These are phyloP conservation scores for Hartigia nigra DNA, from an alignment of 2,888 invertebrate genomes.

Conservation along the genomic window DNA sequence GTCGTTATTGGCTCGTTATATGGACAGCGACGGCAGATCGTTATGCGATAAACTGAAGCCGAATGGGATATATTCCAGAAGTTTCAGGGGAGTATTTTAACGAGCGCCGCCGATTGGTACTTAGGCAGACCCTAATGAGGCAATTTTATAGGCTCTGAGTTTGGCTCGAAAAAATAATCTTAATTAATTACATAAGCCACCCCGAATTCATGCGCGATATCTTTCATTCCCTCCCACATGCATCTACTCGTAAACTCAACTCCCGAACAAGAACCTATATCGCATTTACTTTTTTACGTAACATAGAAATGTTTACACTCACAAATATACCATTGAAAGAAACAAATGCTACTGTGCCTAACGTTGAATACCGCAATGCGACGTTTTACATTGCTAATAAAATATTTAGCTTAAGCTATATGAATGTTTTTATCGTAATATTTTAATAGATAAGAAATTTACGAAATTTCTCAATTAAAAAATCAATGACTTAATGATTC, in stretches of 20 bases:
- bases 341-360: not conserved
- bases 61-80: conserved; percentile 28
- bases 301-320: not conserved
- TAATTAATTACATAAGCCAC: conserved; percentile 44
- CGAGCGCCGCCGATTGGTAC: conserved; percentile 44
- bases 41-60: conserved; percentile 17
- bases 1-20: conserved; percentile 19
- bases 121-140: conserved; percentile 51
- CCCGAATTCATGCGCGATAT: not conserved
- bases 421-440: not conserved
- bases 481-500: too few species aligned
- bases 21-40: conserved; percentile 21
- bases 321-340: not conserved
- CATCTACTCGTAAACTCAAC: not conserved
- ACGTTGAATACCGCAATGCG: not conserved
- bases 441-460: not conserved
- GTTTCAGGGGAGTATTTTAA: conserved; percentile 39
- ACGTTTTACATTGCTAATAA: not conserved
- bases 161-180: conserved; percentile 37
- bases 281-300: not conserved
- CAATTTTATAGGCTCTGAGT: conserved; percentile 46
- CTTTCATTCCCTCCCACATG: conserved; percentile 16
- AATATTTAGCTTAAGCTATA: not conserved
- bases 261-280: not conserved
- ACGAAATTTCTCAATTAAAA: not conserved